Base-by-base conservation (phyloP, 2,113 vertebrate species). In the Laterallus jamaicensis region DNA sequence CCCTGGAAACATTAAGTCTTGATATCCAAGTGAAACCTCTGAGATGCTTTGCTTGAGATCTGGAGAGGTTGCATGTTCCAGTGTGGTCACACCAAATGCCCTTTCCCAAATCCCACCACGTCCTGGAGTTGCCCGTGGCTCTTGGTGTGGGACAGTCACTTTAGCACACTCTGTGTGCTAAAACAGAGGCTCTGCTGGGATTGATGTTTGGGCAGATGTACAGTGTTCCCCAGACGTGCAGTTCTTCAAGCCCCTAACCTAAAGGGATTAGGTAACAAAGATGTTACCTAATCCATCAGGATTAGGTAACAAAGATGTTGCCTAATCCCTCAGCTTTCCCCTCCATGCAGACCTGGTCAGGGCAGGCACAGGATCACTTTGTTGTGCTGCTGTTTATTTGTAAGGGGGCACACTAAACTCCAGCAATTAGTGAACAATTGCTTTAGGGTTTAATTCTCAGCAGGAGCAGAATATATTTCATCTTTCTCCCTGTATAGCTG, bases 391-490 rank as follows among this genome's bases (percentile, higher is more conserved):
- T 77, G 11, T 76, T 89, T 93, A 35, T 82, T 80, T 84, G 14
- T 40, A 19, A 85, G 31, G 50, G 11, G 19, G n/a, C 13, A 59
- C n/a, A 17, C 50, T 86, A 76, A 96, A 93, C 85, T 67, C 66
- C 55, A 50, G 77, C 74, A 92, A 76, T 93, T 83, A 76, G 66
- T 52, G 74, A 68, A 58, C 74, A 62, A 12, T 82, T 56, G 29
- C 86, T 80, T 68, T 63, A 59, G 62, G 49, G 77, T 77, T 87
- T 85, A 74, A 92, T 94, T 93, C 74, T 91, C 81, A 92, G 60
- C 70, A 91, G 77, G 70, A 92, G 66, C 25, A 79, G 81, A 85
- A 92, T 67, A 26, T 82, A 67, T 92, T 91, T 89, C 86, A 80
- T 54, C 66, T 82, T 89, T 76, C 58, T 92, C 40, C 63, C 90